phyloP scores from a whole-genome alignment of 2,797 vertebrate species.

The Pseudomugil tenellus region DNA sequence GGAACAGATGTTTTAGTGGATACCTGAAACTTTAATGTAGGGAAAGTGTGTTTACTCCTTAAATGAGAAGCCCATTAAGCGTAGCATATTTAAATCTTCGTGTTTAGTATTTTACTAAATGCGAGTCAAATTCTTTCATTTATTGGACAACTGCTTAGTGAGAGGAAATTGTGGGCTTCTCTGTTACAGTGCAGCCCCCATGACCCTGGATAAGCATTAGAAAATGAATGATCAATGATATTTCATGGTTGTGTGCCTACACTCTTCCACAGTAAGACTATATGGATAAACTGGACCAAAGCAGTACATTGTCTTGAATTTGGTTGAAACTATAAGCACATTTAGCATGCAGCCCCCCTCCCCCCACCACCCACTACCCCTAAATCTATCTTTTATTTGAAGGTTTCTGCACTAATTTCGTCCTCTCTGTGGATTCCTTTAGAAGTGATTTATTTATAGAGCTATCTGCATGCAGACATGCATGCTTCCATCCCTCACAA shows the following conservation, averaged over 20 bases:
- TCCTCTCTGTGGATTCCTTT: constrained; percentile 29
- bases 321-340: neutral
- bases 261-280: neutral
- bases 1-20: constrained; percentile 15
- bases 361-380: too few relatives aligned
- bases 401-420: constrained; percentile 42
- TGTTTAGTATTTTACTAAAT: neutral
- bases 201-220: too few relatives aligned
- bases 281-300: constrained; percentile 19
- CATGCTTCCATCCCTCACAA: constrained; percentile 35
- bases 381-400: constrained; percentile 24
- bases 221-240: too few relatives aligned
- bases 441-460: constrained; percentile 70
- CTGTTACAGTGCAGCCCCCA: too few relatives aligned
- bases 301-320: neutral
- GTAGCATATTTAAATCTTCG: neutral
- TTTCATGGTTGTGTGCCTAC: neutral
- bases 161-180: too few relatives aligned
- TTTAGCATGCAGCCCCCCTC: too few relatives aligned
- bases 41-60: constrained; percentile 10
- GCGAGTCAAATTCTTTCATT: neutral
- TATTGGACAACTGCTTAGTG: neutral
- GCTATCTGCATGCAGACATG: constrained; percentile 55
- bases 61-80: constrained; percentile 4
- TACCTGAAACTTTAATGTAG: constrained; percentile 9